phyloP scores from a whole-genome alignment of 1,140 invertebrate species.

The Ips typographus region DNA sequence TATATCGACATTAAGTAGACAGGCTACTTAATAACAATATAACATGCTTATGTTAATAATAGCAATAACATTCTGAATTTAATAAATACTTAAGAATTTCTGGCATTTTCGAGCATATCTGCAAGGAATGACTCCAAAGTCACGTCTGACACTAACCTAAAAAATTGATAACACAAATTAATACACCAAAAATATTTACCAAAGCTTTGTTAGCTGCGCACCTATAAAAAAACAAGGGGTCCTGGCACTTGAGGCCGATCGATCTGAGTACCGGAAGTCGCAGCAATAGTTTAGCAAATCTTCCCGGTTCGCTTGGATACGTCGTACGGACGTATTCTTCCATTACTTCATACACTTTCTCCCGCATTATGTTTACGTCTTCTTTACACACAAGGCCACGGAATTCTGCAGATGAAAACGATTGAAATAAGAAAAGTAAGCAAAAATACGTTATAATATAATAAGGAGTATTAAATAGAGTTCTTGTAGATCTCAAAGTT shows the following conservation, averaged over 20 bases:
- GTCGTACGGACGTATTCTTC: slow-evolving; percentile 90
- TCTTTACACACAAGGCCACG: slow-evolving; percentile 79
- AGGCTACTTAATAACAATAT: neutral
- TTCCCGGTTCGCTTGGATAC: slow-evolving; percentile 87
- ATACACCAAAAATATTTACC: neutral
- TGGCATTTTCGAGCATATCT: slow-evolving; percentile 65
- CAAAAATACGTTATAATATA: neutral
- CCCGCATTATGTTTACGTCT: slow-evolving; percentile 85
- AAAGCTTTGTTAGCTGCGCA: slow-evolving; percentile 2
- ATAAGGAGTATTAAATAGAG: neutral
- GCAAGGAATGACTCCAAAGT: slow-evolving; percentile 70
- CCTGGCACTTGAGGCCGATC: slow-evolving; percentile 93
- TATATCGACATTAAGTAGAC: neutral
- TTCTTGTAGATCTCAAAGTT: too few species aligned
- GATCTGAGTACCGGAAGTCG: slow-evolving; percentile 91
- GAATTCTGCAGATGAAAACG: slow-evolving; percentile 68
- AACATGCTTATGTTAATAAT: neutral
- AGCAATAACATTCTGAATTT: neutral
- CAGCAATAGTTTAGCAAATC: slow-evolving; percentile 92
- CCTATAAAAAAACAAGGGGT: slow-evolving; percentile 95
- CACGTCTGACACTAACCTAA: slow-evolving; percentile 80
- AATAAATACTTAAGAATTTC: slow-evolving; percentile 22
- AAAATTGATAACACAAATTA: slow-evolving; percentile 68
- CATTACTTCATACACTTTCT: slow-evolving; percentile 90
- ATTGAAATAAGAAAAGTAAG: neutral